phyloP scores from a whole-genome alignment of 1,140 invertebrate genomes.

The Nasonia giraulti region DNA sequence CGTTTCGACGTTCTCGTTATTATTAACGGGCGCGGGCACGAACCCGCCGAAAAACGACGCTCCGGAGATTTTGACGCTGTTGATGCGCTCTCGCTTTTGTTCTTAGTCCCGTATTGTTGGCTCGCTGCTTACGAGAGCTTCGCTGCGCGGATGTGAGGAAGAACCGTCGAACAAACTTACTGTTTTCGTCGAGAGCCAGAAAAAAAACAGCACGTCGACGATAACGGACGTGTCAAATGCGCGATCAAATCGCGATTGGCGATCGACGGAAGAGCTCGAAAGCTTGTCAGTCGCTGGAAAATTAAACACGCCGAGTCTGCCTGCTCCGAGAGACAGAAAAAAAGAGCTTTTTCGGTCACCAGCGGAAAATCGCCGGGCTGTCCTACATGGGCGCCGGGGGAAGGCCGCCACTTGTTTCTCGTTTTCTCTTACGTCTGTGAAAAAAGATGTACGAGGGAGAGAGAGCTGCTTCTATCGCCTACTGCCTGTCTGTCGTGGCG shows the following conservation, averaged over 20 bases:
- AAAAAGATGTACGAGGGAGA: not conserved
- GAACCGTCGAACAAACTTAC: not conserved
- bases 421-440: not conserved
- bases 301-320: not conserved
- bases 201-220: not conserved
- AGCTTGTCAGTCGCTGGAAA: not conserved
- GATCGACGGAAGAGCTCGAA: not conserved
- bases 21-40: not conserved
- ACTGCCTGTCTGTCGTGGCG: not conserved
- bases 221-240: no score
- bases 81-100: not conserved
- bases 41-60: not conserved
- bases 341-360: not conserved
- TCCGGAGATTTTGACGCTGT: not conserved
- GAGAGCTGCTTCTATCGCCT: not conserved
- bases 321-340: not conserved
- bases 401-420: constrained; percentile 1
- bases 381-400: not conserved
- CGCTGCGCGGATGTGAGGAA: not conserved
- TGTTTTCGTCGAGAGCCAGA: not conserved
- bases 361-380: constrained; percentile 4
- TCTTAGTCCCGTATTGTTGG: not conserved
- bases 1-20: not conserved
- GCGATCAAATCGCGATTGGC: not conserved
- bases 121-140: not conserved